Evolutionary conservation across 2,888 invertebrate species (phyloP).

Genomic region (Caenorhabditis sp.): DNA sequence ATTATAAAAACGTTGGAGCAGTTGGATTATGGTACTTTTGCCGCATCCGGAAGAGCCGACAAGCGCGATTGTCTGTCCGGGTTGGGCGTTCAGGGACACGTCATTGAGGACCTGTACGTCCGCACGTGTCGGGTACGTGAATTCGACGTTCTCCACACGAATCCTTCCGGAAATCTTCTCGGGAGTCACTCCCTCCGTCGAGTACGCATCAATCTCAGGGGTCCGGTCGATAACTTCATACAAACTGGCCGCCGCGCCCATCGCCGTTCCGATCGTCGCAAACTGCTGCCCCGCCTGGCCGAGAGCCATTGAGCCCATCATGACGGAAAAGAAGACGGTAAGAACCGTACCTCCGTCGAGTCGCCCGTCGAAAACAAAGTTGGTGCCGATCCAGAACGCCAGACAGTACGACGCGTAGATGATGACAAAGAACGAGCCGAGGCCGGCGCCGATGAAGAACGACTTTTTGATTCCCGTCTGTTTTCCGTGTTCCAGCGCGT

Average conservation of each 20-base stretch:
- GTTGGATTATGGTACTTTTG: constrained; percentile 68
- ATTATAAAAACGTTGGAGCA: constrained; percentile 74
- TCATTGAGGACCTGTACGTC: constrained; percentile 78
- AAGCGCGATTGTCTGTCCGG: constrained; percentile 73
- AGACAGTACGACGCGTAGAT: constrained; percentile 79
- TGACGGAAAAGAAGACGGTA: constrained; percentile 80
- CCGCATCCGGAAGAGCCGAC: constrained; percentile 76
- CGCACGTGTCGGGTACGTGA: constrained; percentile 80
- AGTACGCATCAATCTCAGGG: constrained; percentile 75
- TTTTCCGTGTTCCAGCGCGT: constrained; percentile 70
- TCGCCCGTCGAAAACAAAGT: constrained; percentile 61
- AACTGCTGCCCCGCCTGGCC: constrained; percentile 89
- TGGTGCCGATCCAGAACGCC: constrained; percentile 76
- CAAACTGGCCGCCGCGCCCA: constrained; percentile 85
- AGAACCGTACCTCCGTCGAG: constrained; percentile 63
- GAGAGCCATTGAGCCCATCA: constrained; percentile 82
- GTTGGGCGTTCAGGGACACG: constrained; percentile 66
- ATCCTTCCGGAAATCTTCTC: constrained; percentile 80
- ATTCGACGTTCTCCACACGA: constrained; percentile 80
- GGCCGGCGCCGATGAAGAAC: constrained; percentile 78
- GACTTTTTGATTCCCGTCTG: constrained; percentile 74
- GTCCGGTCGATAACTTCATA: constrained; percentile 81
- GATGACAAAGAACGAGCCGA: constrained; percentile 78
- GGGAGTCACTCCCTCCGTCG: constrained; percentile 79
- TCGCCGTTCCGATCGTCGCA: constrained; percentile 87